phyloP scores from a whole-genome alignment of 2,113 vertebrate genomes.

The Epinephelus moara region DNA sequence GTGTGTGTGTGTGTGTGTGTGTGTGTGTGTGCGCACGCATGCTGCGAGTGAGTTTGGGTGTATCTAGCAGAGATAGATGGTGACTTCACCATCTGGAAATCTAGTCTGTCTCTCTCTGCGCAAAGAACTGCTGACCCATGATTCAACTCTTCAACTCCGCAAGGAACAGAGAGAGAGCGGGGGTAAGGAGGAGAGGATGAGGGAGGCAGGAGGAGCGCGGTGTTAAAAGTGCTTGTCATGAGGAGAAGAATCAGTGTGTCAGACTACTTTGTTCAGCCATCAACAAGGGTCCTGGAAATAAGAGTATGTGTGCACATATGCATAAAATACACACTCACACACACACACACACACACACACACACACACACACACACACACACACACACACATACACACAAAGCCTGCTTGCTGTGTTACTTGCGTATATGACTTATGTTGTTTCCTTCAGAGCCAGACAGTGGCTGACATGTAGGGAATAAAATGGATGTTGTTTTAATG shows the following conservation, averaged over 20 bases:
- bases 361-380: conserved; percentile 6
- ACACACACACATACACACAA: conserved; percentile 2
- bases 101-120: conserved; percentile 87
- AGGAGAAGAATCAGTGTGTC: conserved; percentile 71
- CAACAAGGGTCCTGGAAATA: conserved; percentile 55
- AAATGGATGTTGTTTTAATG: conserved; percentile 24
- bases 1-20: neutral
- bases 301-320: conserved; percentile 1
- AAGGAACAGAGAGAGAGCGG: conserved; percentile 52
- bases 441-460: conserved; percentile 30
- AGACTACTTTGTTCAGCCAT: conserved; percentile 72
- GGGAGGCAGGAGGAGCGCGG: conserved; percentile 43
- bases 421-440: conserved; percentile 11
- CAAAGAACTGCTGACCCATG: conserved; percentile 91
- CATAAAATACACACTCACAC: neutral
- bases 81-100: conserved; percentile 93
- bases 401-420: conserved; percentile 2
- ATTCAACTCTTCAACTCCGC: conserved; percentile 91
- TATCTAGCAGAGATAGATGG: conserved; percentile 84
- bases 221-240: conserved; percentile 71
- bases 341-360: neutral
- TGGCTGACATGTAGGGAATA: conserved; percentile 25
- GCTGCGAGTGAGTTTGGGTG: conserved; percentile 27
- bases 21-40: neutral
- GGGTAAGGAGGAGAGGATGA: conserved; percentile 37